Percentiles rank a stretch among this genome's conserved stretches.
Evolutionary conservation across 2,888 invertebrate species (phyloP).

Genomic region (Drosophila subquinaria): DNA sequence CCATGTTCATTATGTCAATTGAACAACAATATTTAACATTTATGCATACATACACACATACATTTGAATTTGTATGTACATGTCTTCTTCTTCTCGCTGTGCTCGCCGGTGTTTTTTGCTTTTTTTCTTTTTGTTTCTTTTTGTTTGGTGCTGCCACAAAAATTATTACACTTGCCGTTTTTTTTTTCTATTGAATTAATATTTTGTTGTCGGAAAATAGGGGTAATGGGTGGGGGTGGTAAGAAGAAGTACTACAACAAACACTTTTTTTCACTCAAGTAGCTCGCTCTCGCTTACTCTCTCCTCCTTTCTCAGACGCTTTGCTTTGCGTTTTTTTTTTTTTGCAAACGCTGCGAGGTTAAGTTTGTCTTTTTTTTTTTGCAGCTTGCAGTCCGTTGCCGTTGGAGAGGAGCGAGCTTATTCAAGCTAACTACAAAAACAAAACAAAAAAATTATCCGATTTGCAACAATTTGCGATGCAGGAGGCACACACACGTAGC

Average conservation of each 20-base stretch:
- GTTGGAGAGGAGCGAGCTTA: conserved; percentile 38
- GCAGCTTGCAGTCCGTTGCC: conserved; percentile 49
- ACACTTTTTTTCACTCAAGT: conserved; percentile 58
- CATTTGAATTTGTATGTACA: conserved; percentile 12
- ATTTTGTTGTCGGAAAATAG: conserved; percentile 11
- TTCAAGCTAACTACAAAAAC: conserved; percentile 44
- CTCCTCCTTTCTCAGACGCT: conserved; percentile 39
- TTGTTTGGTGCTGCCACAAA: conserved; percentile 15
- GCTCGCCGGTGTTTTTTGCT: conserved; percentile 38
- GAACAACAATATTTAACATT: conserved; percentile 13
- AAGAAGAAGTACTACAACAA: conserved; percentile 41
- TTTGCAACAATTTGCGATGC: conserved; percentile 52
- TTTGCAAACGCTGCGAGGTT: conserved; percentile 71
- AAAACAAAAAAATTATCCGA: conserved; percentile 52
- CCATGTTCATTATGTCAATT: conserved; percentile 6
- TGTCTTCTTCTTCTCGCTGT: conserved; percentile 29
- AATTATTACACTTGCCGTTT: conserved; percentile 36
- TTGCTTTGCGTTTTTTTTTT: conserved; percentile 47
- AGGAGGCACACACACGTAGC: conserved; percentile 44
- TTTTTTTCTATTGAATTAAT: conserved; percentile 24
- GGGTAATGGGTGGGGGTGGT: background rate
- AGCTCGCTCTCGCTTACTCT: conserved; percentile 28
- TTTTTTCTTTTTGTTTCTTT: conserved; percentile 3
- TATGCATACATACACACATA: conserved; percentile 27
- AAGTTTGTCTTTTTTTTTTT: conserved; percentile 65